These are phyloP conservation scores for Bolinopsis microptera DNA, from an alignment of 37 sponge, comb jelly and placozoan genomes.

Conservation along the genomic window DNA sequence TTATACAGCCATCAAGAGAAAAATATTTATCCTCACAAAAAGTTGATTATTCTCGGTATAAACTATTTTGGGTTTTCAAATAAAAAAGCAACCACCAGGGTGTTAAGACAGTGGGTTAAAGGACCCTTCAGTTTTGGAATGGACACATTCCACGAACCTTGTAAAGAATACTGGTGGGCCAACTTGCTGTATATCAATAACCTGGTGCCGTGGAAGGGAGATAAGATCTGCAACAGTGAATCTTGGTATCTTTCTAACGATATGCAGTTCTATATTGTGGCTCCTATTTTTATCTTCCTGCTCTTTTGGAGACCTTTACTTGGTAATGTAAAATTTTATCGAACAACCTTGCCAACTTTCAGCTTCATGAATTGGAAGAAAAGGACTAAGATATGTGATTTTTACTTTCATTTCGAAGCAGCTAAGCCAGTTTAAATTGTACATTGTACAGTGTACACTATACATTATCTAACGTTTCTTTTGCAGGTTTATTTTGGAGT, in stretches of 20 bases:
- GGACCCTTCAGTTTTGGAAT: not conserved
- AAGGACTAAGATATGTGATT: too few species aligned
- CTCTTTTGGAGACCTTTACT: not conserved
- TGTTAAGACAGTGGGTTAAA: not conserved
- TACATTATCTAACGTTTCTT: not conserved
- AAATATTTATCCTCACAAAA: too few species aligned
- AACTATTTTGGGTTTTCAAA: too few species aligned
- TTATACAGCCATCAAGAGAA: too few species aligned
- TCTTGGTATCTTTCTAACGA: slow-evolving; percentile 45
- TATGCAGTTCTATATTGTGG: slow-evolving; percentile 44
- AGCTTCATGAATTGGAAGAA: too few species aligned
- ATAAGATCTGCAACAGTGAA: not conserved
- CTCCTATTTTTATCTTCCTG: slow-evolving; percentile 28
- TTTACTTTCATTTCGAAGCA: too few species aligned
- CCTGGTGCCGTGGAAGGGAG: not conserved
- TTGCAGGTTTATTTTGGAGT: not conserved
- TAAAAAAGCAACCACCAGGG: too few species aligned
- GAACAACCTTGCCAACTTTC: too few species aligned
- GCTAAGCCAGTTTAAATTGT: too few species aligned
- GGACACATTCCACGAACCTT: not conserved
- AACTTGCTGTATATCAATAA: slow-evolving; percentile 43
- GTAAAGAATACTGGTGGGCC: slow-evolving; percentile 56
- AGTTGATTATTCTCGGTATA: too few species aligned
- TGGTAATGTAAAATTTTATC: too few species aligned
- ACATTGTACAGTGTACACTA: too few species aligned